Percentiles rank a stretch among this genome's conserved stretches.
phyloP scores from a whole-genome alignment of 2,888 invertebrate genomes.

The Spilarctia lutea region DNA sequence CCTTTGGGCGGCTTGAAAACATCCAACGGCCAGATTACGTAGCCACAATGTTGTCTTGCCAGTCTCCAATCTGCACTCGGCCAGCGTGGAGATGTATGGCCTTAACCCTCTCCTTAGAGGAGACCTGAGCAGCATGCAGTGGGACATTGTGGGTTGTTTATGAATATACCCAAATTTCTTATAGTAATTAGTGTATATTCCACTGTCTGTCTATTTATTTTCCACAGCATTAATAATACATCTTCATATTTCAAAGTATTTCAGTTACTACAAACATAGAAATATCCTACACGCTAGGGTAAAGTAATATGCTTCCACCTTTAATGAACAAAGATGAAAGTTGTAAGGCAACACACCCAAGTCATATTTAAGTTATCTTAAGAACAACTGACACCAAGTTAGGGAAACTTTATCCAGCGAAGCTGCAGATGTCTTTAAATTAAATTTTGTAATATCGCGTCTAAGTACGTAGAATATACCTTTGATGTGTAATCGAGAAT shows the following conservation, averaged over 20 bases:
- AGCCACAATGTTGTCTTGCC: too few species aligned
- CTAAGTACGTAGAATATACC: conserved; percentile 31
- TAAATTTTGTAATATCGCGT: conserved; percentile 56
- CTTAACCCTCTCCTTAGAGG: too few species aligned
- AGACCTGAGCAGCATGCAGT: too few species aligned
- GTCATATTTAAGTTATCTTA: conserved; percentile 55
- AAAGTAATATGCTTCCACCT: conserved; percentile 35
- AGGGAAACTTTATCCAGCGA: conserved; percentile 51
- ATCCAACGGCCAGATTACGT: too few species aligned
- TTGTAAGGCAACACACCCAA: conserved; percentile 43
- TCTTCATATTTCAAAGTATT: background rate
- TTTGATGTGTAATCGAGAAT: conserved; percentile 36
- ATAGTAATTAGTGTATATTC: too few species aligned
- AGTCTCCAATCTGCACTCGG: too few species aligned
- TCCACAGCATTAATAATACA: background rate
- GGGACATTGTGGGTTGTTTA: too few species aligned
- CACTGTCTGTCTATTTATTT: background rate
- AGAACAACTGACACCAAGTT: conserved; percentile 65
- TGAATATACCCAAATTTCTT: too few species aligned
- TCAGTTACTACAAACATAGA: conserved; percentile 13
- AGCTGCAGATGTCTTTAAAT: conserved; percentile 61
- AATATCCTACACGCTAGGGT: conserved; percentile 14
- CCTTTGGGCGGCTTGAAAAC: too few species aligned
- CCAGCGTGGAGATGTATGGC: too few species aligned
- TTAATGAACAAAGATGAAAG: conserved; percentile 58